Percentiles rank a stretch among this genome's conserved stretches.
phyloP scores from a whole-genome alignment of 2,888 invertebrate species.

The Galerucella pusilla region DNA sequence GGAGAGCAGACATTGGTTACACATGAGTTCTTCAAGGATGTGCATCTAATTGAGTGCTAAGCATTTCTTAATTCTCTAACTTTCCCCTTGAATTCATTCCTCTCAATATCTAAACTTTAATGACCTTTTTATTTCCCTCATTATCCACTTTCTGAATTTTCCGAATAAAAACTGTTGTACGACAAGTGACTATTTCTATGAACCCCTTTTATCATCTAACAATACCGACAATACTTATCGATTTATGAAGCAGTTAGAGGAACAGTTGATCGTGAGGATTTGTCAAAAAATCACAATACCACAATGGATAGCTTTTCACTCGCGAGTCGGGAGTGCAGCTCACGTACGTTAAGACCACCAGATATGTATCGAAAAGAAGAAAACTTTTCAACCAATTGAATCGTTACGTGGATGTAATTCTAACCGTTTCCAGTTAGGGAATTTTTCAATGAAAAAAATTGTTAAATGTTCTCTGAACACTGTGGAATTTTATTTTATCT shows the following conservation, averaged over 20 bases:
- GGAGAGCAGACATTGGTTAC: no score
- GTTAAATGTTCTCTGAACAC: no score
- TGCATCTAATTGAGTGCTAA: no score
- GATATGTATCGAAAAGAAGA: slow-evolving; percentile 27
- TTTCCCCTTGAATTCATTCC: no score
- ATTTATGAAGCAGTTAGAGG: slow-evolving; percentile 18
- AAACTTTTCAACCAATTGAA: slow-evolving; percentile 33
- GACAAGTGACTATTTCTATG: neutral
- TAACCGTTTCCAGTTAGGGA: slow-evolving; percentile 14
- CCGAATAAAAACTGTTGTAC: neutral
- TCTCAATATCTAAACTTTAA: no score
- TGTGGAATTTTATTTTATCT: no score
- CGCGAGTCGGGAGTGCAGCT: slow-evolving; percentile 19
- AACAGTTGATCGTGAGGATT: slow-evolving; percentile 25
- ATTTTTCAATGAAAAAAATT: neutral
- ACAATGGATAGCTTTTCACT: slow-evolving; percentile 21
- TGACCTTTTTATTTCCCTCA: neutral
- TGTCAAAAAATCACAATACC: slow-evolving; percentile 19
- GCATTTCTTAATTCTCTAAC: no score
- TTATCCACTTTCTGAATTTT: neutral
- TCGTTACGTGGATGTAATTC: slow-evolving; percentile 31
- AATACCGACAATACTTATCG: slow-evolving; percentile 17
- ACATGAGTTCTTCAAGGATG: no score
- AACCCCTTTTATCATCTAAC: neutral
- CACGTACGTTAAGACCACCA: slow-evolving; percentile 16